Base-by-base conservation (phyloP, 2,113 vertebrate genomes). In the Mixornis gularis region DNA sequence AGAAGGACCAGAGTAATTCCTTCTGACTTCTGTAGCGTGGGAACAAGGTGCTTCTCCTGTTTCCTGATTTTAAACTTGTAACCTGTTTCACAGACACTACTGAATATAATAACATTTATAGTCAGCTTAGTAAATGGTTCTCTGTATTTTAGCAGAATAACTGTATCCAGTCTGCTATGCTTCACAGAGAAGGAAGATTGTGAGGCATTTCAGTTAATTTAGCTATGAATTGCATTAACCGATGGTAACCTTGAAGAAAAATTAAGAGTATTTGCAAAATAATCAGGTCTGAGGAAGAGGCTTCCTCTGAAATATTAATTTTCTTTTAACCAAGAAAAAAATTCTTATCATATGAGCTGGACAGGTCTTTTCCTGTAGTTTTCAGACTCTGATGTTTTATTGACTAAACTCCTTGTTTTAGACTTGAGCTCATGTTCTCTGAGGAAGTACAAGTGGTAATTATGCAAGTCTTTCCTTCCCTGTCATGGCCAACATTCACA, bases 401-500 rank as follows among this genome's bases (percentile, higher is more conserved):
- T 96, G 87, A 96, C 86, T 85, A 56, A 93, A 89, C 91, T 85
- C 65, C 86, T 96, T 51, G 91, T 63, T 97, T 93, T 94, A 89
- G 94, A 94, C 92, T 95, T 94, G 89, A 97, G 95, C 95, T 97
- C 96, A 90, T 96, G 90, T 97, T 94, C 94, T 95, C 72, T 15
- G 90, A 97, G 97, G 94, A 97, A 97, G 93, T 94, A 97, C 96
- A 97, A 97, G 95, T 92, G 87, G 95, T 97, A 97, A 97, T 97
- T 97, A 97, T 85, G 60, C 91, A 96, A 95, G 93, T 85, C 94
- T 97, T 98, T 97, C 95, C 96, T 97, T 95, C 91, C 89, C 92
- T 97, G 96, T 96, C 96, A 97, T 82, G 96, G 92, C 92, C 95
- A 97, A 90, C 95, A 85, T 96, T 97, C 91, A 94, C 95, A 79